Conservation (phyloP, 2,888 invertebrate genomes). For the Drosophila recens region DNA sequence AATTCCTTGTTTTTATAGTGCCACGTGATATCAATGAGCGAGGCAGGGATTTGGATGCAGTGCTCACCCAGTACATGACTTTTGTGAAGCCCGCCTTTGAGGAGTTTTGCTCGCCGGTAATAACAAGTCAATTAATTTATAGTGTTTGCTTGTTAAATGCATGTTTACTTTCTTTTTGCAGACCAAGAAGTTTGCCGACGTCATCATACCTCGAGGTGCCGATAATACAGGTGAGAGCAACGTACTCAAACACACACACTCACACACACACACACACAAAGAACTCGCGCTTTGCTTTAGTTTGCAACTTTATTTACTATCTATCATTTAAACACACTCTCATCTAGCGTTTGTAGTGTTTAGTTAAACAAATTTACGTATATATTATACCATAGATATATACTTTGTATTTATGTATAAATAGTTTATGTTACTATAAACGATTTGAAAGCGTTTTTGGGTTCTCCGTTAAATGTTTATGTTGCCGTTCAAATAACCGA, state of each 20-base stretch:
- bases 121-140: slow-evolving; percentile 75
- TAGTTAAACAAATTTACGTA: slow-evolving; percentile 38
- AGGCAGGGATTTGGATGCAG: slow-evolving; percentile 96
- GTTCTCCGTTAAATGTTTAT: slow-evolving; percentile 17
- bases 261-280: slow-evolving; percentile 17
- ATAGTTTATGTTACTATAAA: slow-evolving; percentile 32
- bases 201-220: slow-evolving; percentile 99
- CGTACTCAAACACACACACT: slow-evolving; percentile 9
- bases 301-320: slow-evolving; percentile 35
- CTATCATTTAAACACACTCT: slow-evolving; percentile 19
- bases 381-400: slow-evolving; percentile 1
- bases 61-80: slow-evolving; percentile 98
- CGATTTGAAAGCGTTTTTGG: slow-evolving; percentile 29
- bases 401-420: slow-evolving; percentile 13
- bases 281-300: slow-evolving; percentile 47
- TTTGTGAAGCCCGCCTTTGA: slow-evolving; percentile 99
- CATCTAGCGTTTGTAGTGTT: slow-evolving; percentile 54
- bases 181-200: slow-evolving; percentile 99
- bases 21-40: slow-evolving; percentile 98
- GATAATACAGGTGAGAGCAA: slow-evolving; percentile 95
- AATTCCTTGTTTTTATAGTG: slow-evolving; percentile 88
- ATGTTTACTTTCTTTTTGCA: slow-evolving; percentile 86
- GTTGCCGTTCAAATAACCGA: slow-evolving; percentile 32
- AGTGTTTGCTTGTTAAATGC: not conserved
- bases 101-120: slow-evolving; percentile 98